Percentiles rank a stretch among this genome's conserved stretches.
Evolutionary conservation across 2,113 vertebrate species (phyloP).

Genomic region (Progne subis): DNA sequence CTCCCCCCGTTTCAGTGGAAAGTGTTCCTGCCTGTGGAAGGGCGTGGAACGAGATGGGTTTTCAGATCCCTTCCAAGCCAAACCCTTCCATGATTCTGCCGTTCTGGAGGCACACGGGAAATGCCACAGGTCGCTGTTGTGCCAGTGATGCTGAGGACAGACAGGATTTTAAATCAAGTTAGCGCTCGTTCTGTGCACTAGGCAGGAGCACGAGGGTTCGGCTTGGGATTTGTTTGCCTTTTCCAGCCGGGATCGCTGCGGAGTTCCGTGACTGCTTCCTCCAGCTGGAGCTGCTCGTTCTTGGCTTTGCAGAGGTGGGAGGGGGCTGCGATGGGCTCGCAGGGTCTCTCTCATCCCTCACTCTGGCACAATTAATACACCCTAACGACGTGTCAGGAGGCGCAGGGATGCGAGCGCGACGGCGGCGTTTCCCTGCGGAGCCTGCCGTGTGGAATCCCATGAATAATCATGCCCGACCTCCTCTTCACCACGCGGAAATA

Average conservation of each 20-base stretch:
- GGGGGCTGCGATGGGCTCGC: neutral
- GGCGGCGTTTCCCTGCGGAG: neutral
- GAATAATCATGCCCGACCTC: neutral
- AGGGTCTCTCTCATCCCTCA: neutral
- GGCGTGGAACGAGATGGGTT: neutral
- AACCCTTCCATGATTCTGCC: neutral
- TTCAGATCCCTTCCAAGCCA: neutral
- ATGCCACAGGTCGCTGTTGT: neutral
- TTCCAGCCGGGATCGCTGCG: neutral
- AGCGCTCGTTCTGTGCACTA: fast-evolving
- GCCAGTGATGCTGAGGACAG: neutral
- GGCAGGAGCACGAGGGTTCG: fast-evolving
- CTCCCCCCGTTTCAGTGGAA: neutral
- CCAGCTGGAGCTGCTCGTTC: fast-evolving
- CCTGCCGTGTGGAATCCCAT: neutral
- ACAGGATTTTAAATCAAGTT: fast-evolving
- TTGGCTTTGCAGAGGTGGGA: neutral
- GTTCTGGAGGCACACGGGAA: fast-evolving
- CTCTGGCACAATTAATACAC: neutral
- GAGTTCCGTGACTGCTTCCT: neutral
- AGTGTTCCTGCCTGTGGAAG: neutral
- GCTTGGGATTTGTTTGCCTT: neutral
- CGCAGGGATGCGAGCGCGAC: neutral
- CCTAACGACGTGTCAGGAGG: neutral
- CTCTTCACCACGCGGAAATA: neutral